Percentiles rank a stretch among this genome's conserved stretches.
Conservation (phyloP, 2,888 invertebrate genomes). For the Saturnia pavonia region DNA sequence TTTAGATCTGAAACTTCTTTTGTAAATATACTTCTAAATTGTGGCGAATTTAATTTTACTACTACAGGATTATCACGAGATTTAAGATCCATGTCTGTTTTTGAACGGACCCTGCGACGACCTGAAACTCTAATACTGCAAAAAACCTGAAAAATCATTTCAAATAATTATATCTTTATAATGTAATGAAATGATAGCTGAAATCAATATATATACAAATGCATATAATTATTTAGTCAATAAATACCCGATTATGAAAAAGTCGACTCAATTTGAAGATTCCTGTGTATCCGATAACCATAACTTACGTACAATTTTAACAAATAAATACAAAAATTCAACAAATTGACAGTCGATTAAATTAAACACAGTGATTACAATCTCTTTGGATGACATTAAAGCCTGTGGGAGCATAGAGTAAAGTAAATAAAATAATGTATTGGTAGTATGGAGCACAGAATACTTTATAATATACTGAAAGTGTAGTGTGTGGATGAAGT, state of each 20-base stretch:
- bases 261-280: slow-evolving; percentile 32
- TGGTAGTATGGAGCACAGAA: no score
- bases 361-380: no score
- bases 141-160: slow-evolving; percentile 32
- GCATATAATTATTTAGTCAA: not conserved
- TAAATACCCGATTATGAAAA: slow-evolving; percentile 36
- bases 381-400: no score
- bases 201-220: no score
- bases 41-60: slow-evolving; percentile 86
- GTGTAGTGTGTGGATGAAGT: no score
- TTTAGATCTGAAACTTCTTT: slow-evolving; percentile 88
- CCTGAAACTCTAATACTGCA: slow-evolving; percentile 31
- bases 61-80: slow-evolving; percentile 84
- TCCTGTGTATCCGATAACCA: slow-evolving; percentile 35
- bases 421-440: no score
- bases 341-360: not conserved
- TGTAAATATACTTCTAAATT: slow-evolving; percentile 91
- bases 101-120: slow-evolving; percentile 48
- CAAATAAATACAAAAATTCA: not conserved
- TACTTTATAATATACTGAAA: no score
- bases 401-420: no score
- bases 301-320: slow-evolving; percentile 28
- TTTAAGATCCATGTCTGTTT: slow-evolving; percentile 62
- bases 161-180: not conserved
- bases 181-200: not conserved